Base-by-base conservation (phyloP, 1,140 invertebrate genomes). In the Aethina tumida region DNA sequence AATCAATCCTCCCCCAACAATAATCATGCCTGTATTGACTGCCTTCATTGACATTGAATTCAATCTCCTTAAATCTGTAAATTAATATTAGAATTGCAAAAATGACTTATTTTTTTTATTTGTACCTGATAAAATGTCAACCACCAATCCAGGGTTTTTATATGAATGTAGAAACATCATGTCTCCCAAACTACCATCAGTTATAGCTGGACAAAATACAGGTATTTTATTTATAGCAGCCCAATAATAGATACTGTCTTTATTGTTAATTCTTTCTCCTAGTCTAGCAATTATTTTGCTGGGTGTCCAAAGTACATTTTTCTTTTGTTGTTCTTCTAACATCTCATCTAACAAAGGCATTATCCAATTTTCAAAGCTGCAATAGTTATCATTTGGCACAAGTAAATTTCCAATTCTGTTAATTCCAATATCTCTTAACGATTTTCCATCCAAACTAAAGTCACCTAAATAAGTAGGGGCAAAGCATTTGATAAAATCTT, bases 131-230 rank as follows among this genome's bases (percentile, higher is more conserved):
- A 96, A 66, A 60, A 99, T 95, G 62, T 99, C 96, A 24, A 99
- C 63, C 6, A 95, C 70, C 9, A 99, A 69, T 4, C 94, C 95
- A 25, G 92, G 89, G 56, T 86, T 86, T 56, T 78, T 83, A 56
- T 82, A 96, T 0, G 92, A 94, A 69, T 99, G 96, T 50, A 99
- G 97, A 63, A 94, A 99, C 73, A 99, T 86, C 95, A 99, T 99
- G 63, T 99, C 97, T 2, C 96, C 97, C 10, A 99, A 67, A 54
- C 91, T 96, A 3, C 97, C 97, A 74, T 99, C 97, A 0, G 96
- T 99, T 35, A 99, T 64, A 0, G 95, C 96, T 1, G 97, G 97
- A 71, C 93, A 90, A 60, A 94, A 99, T 1, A 99, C 82, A 4
- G 97, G 97, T 63, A 99, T 99, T 54, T 94, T 81, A 68, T 99